Evolutionary conservation across 2,113 vertebrate species (phyloP), one percentile per base, ranked within the genome.

Genomic region (Azemiops feae): DNA sequence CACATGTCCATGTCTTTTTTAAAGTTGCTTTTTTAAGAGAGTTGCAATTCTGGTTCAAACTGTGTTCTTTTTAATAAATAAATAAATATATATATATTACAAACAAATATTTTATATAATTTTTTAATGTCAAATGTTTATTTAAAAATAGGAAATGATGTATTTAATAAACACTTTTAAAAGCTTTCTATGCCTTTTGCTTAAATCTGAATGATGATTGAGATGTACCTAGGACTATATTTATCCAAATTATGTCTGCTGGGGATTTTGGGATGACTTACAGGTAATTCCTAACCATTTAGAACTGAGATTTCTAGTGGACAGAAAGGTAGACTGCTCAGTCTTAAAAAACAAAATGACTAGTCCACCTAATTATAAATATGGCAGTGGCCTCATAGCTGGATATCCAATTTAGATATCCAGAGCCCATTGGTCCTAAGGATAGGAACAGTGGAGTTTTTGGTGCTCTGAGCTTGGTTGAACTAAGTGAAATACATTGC

Each of bases 71-170:
- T 60, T 55, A 81, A 25, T 91, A 54, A 86, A 27, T 87, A 58
- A 89, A 60, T 93, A 92, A 92, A 95, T 98, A 97, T 94, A 97
- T 97, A 97, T 96, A 93, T 94, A 74, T 95, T 97, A 91, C 93
- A 97, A 97, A 96, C 95, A 95, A 97, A 96, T 98, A 97, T 98
- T 98, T 98, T 98, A 97, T 98, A 98, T 92, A 96, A 98, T 97
- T 98, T 97, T 87, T 1, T 96, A 97, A 94, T 52, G 88, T 92
- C 60, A 92, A 92, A 97, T 96, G 58, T 97, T 95, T 98, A 98
- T 98, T 98, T 98, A 98, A 98, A 97, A 94, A 97, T 95, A 96
- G 96, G 92, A 96, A 97, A 94, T 89, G 96, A 94, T 97, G 96
- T 97, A 97, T 98, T 98, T 97, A 97, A 98, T 97, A 96, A 95